Evolutionary conservation across 2,113 vertebrate genomes (phyloP), one percentile per base, ranked within the genome.

Genomic region (Sinosuthora webbiana): DNA sequence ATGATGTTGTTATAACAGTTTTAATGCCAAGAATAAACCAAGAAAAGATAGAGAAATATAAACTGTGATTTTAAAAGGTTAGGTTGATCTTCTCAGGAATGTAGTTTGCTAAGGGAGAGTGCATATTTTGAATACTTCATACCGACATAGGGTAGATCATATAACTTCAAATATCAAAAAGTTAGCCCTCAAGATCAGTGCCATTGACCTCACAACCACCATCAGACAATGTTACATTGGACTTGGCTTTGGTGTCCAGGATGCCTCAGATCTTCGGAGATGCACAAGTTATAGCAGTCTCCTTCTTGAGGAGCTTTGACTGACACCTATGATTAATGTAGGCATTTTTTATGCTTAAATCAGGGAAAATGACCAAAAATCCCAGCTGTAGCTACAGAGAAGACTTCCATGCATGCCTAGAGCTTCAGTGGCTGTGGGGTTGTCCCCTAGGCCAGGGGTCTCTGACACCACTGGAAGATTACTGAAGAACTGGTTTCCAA

Each of bases 401-500:
- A 70, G n/a, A 71, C 2, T 11, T 87, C 37, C 23, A 31, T 64
- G 53, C 12, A 30, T 57, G 35, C 16, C 47, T 52, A 50, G 41
- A 64, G 1, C 30, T 71, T 78, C 6, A 6, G 39, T 65, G 35
- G 37, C 23, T 7, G 15, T 16, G n/a, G 52, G 12, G 31, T 14
- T 71, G 8, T 1, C 30, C 20, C 8, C 2, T 37, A 74, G 50
- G 12, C 41, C 15, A 11, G 13, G 22, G 5, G 18, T 39, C 21
- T 80, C 33, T 57, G 24, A 12, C 0, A 0, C 25, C 1, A 2
- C 8, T 84, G 20, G 8, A 64, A 78, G 3, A 13, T 62, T 88
- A 59, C n/a, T 52, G 42, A 12, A 89, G 30, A 82, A 45, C 7
- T 24, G 28, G 17, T 56, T 41, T 73, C 42, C 28, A 65, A 67